Evolutionary conservation across 2,797 vertebrate species (phyloP).

Genomic region (Acrossocheilus wenchowensis): DNA sequence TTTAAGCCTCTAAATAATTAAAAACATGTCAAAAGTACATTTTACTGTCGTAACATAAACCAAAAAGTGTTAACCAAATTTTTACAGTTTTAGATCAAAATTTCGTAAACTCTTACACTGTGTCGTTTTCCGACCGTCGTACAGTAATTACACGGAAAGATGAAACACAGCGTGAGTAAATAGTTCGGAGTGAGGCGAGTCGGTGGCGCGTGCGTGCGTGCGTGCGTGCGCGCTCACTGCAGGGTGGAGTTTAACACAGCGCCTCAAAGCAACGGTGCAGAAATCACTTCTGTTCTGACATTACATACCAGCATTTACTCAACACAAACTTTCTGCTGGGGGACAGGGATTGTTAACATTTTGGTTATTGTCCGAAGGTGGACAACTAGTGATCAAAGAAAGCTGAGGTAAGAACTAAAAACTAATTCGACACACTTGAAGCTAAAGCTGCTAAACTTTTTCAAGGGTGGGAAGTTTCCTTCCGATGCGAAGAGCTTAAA

Average conservation of each 20-base stretch:
- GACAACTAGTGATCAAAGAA: slow-evolving; percentile 39
- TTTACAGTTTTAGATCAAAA: neutral
- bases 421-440: neutral
- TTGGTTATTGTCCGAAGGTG: slow-evolving; percentile 27
- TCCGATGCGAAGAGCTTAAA: slow-evolving; percentile 31
- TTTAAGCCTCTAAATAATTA: neutral
- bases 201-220: neutral
- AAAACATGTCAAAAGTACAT: neutral
- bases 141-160: neutral
- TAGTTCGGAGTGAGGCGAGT: neutral
- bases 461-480: slow-evolving; percentile 61
- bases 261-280: slow-evolving; percentile 60
- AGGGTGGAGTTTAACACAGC: slow-evolving; percentile 69
- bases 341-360: slow-evolving; percentile 48
- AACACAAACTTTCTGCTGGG: slow-evolving; percentile 53
- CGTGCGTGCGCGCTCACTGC: neutral
- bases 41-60: neutral
- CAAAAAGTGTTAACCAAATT: too few relatives aligned
- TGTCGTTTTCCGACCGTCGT: neutral
- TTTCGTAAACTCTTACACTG: neutral
- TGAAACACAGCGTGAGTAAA: neutral
- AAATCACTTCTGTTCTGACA: slow-evolving; percentile 63
- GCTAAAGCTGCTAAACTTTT: slow-evolving; percentile 50
- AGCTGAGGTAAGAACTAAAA: slow-evolving; percentile 54
- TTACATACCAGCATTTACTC: slow-evolving; percentile 58